Base-by-base conservation (phyloP, 2,113 vertebrate genomes). In the Cephalophus harveyi region DNA sequence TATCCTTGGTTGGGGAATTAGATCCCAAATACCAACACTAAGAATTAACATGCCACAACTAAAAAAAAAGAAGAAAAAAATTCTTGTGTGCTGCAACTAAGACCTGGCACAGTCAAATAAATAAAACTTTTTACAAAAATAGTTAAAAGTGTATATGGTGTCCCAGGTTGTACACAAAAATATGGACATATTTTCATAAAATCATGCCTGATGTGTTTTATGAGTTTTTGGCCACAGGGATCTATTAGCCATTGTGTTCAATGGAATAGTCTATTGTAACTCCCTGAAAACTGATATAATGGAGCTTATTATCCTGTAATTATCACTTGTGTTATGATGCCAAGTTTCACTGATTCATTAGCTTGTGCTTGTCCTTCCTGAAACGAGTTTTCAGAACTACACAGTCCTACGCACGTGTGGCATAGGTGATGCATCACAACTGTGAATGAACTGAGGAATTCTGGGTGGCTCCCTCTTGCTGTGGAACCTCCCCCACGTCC, bases 341-440 rank as follows among this genome's bases (percentile, higher is more conserved):
- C 46, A 25, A 17, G 28, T 76, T 84, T 82, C 74, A 64, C 76
- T 40, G 13, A 79, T 52, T 71, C 21, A 5, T n/a, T 59, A 46
- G 40, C 89, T 97, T 36, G 4, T 9, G 27, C 14, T 21, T 4
- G 19, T 48, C n/a, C n/a, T 60, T 36, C 23, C 50, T 7, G 9
- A 21, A 60, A 13, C 0, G 11, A 82, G 36, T 43, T 40, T 46
- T 50, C 3, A 28, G 91, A 46, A 64, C 25, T n/a, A 59, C 2
- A 4, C 15, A 88, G 14, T 21, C 76, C 81, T 6, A 17, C 1
- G 4, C 15, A 2, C 2, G 0, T 6, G 6, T 23, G 64, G 74
- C 60, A 17, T 0, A 2, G 5, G n/a, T 2, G 17, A n/a, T 2
- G 60, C 1, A 0, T 57, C 50, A 16, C 17, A 25, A 43, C 30